phyloP scores from a whole-genome alignment of 1,140 invertebrate genomes.

The Zaprionus capensis region DNA sequence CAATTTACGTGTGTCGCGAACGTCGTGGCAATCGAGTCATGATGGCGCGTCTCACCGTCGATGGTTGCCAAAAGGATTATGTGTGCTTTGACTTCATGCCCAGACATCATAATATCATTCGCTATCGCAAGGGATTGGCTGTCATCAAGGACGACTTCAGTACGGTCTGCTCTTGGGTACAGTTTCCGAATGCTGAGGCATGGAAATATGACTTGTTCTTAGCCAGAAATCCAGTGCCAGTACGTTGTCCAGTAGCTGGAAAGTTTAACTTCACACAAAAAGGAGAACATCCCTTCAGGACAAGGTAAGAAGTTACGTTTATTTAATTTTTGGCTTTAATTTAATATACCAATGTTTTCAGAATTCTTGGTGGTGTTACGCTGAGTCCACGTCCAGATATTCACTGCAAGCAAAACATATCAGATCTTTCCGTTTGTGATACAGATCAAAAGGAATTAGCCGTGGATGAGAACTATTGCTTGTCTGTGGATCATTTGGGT shows the following conservation, averaged over 20 bases:
- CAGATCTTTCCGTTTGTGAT: constrained; percentile 97
- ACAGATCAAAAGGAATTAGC: constrained; percentile 96
- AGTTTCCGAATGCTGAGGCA: constrained; percentile 92
- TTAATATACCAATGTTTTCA: constrained; percentile 40
- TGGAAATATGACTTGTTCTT: constrained; percentile 96
- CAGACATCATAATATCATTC: constrained; percentile 97
- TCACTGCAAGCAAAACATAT: constrained; percentile 96
- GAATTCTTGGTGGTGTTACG: constrained; percentile 97
- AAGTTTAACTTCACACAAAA: constrained; percentile 97
- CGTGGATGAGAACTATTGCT: constrained; percentile 97
- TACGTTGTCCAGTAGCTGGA: constrained; percentile 97
- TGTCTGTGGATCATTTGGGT: constrained; percentile 97
- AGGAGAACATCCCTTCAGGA: constrained; percentile 95
- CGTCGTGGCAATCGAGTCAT: constrained; percentile 94
- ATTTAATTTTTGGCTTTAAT: neutral
- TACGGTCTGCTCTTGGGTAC: constrained; percentile 97
- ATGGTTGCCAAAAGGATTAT: constrained; percentile 99
- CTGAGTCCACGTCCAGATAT: constrained; percentile 95
- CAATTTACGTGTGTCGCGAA: constrained; percentile 97
- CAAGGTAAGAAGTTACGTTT: constrained; percentile 84
- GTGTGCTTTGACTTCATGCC: constrained; percentile 98
- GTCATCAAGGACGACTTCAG: constrained; percentile 95
- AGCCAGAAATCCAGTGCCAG: constrained; percentile 95
- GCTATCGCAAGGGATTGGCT: constrained; percentile 94
- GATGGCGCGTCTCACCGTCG: constrained; percentile 97